Percentiles rank a stretch among this genome's conserved stretches.
Evolutionary conservation across 2,113 vertebrate species (phyloP).

Genomic region (Peromyscus polionotus): DNA sequence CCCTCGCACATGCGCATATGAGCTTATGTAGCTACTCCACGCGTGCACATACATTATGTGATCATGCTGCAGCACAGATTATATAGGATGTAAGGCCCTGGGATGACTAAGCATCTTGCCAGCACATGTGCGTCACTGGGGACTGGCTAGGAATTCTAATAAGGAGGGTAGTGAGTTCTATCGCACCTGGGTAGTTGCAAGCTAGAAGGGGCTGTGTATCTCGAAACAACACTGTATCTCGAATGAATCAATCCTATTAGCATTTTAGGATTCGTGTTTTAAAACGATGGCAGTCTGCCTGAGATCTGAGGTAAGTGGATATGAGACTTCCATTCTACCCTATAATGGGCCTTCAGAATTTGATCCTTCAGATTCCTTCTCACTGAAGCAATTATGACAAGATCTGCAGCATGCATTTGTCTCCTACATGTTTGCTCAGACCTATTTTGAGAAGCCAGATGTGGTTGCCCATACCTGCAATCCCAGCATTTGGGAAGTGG

Average conservation of each 20-base stretch:
- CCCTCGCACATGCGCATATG: too few relatives aligned
- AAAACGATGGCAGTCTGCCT: background rate
- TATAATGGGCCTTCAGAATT: background rate
- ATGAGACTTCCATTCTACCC: background rate
- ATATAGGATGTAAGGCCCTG: too few relatives aligned
- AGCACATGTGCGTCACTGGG: too few relatives aligned
- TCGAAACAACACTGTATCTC: background rate
- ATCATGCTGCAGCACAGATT: too few relatives aligned
- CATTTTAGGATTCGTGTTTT: background rate
- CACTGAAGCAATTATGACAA: background rate
- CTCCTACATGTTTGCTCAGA: background rate
- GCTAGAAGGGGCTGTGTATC: too few relatives aligned
- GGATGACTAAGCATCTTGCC: too few relatives aligned
- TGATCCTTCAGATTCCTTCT: background rate
- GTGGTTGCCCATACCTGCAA: background rate
- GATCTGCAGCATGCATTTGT: background rate
- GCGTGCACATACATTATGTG: too few relatives aligned
- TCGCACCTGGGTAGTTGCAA: background rate
- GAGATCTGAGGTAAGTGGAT: background rate
- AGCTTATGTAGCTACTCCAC: too few relatives aligned
- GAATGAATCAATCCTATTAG: background rate
- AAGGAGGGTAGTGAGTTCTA: background rate
- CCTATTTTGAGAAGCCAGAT: background rate
- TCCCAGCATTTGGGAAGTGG: background rate
- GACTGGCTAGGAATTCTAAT: too few relatives aligned